A percentile compares a stretch with the other conserved stretches of the same genome.
These are phyloP conservation scores for Grallaria varia DNA, from an alignment of 2,113 vertebrate species.

Conservation along the genomic window DNA sequence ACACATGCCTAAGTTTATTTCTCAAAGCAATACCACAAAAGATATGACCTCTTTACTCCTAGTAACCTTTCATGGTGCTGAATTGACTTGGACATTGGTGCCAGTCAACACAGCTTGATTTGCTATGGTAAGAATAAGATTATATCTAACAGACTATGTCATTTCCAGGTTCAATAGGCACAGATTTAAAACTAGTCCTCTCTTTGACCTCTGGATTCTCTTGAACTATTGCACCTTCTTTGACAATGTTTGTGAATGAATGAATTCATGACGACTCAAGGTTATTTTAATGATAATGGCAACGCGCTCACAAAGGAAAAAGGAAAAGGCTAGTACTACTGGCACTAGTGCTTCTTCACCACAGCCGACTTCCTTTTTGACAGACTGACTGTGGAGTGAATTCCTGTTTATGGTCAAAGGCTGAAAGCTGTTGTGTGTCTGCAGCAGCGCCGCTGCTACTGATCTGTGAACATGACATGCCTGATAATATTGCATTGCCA, in stretches of 20 bases:
- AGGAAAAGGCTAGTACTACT: conserved; percentile 72
- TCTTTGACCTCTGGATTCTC: conserved; percentile 81
- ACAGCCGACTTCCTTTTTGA: conserved; percentile 81
- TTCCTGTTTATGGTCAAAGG: conserved; percentile 82
- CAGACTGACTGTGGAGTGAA: conserved; percentile 80
- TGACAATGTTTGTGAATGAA: conserved; percentile 91
- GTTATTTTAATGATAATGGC: conserved; percentile 91
- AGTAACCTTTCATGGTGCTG: conserved; percentile 81
- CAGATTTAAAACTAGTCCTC: conserved; percentile 83
- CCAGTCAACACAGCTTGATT: conserved; percentile 83
- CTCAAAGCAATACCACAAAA: conserved; percentile 79
- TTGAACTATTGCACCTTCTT: conserved; percentile 83
- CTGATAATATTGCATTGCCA: conserved; percentile 84
- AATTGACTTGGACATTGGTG: conserved; percentile 78
- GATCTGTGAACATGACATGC: conserved; percentile 87
- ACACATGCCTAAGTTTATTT: conserved; percentile 82
- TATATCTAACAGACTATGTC: conserved; percentile 81
- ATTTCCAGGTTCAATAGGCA: conserved; percentile 84
- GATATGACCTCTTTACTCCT: conserved; percentile 79
- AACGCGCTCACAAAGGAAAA: conserved; percentile 72
- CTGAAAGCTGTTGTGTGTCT: conserved; percentile 80
- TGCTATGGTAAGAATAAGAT: conserved; percentile 84
- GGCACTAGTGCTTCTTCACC: conserved; percentile 69
- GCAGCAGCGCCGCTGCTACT: conserved; percentile 76
- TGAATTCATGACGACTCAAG: conserved; percentile 85